Evolutionary conservation across 2,113 vertebrate genomes (phyloP), one percentile per base, ranked within the genome.

Genomic region (Calonectris borealis): DNA sequence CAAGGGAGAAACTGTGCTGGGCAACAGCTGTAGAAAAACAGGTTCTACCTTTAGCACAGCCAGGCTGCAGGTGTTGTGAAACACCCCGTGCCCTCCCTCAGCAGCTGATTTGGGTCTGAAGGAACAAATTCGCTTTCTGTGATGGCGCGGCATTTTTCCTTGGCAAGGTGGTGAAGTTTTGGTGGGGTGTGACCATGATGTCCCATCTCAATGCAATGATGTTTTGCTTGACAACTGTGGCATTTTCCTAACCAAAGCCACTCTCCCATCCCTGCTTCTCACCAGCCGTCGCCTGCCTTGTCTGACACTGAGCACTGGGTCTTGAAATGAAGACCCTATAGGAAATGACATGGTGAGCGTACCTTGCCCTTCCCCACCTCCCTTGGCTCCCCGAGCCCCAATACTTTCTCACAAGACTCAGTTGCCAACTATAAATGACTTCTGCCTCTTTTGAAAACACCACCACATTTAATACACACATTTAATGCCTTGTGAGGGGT

Each of bases 131-230:
- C 16, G 4, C 13, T 38, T 32, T n/a, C 11, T 48, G 25, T 11
- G 31, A 1, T 7, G 38, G 8, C 0, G 1, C 32, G 49, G 27
- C 4, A 1, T 42, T 68, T 78, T 57, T 60, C 26, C 44, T 44
- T 4, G 25, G 52, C 20, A 6, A 57, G 55, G n/a, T 42, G 51
- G 36, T 24, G n/a, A 58, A 13, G 32, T 7, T 68, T 84, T 68
- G 82, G 26, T 16, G 79, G 18, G 32, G 27, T 57, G 25, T 2
- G 4, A 32, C 22, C 2, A 0, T 6, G 49, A 25, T 12, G 13
- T 48, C 18, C 40, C 34, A 5, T 31, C 48, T n/a, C 44, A 78
- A 0, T 1, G 10, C 52, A 2, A 2, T 2, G 86, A 3, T 2
- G 7, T 61, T 68, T 48, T 36, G n/a, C 40, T 21, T 38, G 18